Conservation (phyloP, 2,113 vertebrate species). For the Phoenicopterus ruber region DNA sequence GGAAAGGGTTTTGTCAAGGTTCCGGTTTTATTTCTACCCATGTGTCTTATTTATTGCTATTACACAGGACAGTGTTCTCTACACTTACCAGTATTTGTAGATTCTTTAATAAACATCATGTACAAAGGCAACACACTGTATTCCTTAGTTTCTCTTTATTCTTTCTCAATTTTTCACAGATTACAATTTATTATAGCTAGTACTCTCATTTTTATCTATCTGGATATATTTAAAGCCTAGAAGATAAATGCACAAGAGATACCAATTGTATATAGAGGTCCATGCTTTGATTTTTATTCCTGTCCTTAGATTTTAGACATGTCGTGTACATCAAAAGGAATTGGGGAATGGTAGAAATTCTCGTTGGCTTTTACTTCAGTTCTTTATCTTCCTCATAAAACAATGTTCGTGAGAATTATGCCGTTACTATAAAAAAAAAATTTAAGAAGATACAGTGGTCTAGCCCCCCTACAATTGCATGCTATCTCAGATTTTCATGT, state of each 20-base stretch:
- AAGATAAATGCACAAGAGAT: not conserved
- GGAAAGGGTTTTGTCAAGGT: not conserved
- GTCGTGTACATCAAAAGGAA: not conserved
- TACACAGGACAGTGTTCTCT: not conserved
- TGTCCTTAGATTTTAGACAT: not conserved
- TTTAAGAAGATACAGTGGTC: rapidly evolving
- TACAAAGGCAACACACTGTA: not conserved
- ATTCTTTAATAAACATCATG: not conserved
- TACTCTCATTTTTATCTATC: not conserved
- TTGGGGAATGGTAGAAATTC: not conserved
- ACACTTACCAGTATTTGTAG: not conserved
- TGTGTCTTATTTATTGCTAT: not conserved
- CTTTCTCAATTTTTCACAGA: not conserved
- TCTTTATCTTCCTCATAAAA: not conserved
- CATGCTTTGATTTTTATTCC: not conserved
- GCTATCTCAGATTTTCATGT: not conserved
- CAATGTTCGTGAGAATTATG: not conserved
- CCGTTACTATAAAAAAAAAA: not conserved
- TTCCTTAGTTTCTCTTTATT: not conserved
- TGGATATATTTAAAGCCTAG: not conserved
- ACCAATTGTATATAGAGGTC: not conserved
- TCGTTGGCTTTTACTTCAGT: not conserved
- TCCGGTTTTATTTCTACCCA: not conserved
- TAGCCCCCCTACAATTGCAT: not conserved
- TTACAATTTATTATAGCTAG: not conserved